phyloP scores from a whole-genome alignment of 1,140 invertebrate species.

The Oppia nitens region DNA sequence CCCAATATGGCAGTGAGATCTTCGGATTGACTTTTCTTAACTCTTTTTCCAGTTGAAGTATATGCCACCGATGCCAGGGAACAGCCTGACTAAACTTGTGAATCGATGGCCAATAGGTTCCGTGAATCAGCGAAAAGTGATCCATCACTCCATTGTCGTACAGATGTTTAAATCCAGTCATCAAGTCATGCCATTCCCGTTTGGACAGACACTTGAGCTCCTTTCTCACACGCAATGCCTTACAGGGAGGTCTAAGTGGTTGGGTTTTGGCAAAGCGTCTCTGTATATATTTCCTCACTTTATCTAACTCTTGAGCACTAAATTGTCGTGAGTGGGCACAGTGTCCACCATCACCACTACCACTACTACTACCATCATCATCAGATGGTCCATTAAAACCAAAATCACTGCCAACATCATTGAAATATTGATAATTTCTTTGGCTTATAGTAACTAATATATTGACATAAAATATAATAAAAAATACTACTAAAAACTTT shows the following conservation, averaged over 20 bases:
- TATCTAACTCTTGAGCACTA: not conserved
- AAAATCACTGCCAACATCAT: not conserved
- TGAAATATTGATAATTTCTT: no score
- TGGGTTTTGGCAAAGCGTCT: not conserved
- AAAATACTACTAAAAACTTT: no score
- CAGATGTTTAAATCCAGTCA: not conserved
- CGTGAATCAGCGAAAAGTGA: not conserved
- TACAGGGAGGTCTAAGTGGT: not conserved
- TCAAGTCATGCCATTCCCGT: not conserved
- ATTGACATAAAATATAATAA: no score
- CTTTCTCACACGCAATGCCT: not conserved
- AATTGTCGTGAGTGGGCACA: not conserved
- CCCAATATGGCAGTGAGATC: conserved; percentile 3
- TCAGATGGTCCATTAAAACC: not conserved
- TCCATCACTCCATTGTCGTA: not conserved
- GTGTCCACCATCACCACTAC: not conserved
- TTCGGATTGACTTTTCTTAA: not conserved
- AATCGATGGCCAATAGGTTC: not conserved
- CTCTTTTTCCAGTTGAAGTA: not conserved
- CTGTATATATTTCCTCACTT: not conserved
- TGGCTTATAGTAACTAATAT: no score
- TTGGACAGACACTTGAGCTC: not conserved
- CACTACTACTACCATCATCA: not conserved
- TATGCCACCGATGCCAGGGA: not conserved
- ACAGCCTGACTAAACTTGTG: not conserved